phyloP scores from a whole-genome alignment of 1,140 invertebrate genomes.

The Xylocopa sonorina region DNA sequence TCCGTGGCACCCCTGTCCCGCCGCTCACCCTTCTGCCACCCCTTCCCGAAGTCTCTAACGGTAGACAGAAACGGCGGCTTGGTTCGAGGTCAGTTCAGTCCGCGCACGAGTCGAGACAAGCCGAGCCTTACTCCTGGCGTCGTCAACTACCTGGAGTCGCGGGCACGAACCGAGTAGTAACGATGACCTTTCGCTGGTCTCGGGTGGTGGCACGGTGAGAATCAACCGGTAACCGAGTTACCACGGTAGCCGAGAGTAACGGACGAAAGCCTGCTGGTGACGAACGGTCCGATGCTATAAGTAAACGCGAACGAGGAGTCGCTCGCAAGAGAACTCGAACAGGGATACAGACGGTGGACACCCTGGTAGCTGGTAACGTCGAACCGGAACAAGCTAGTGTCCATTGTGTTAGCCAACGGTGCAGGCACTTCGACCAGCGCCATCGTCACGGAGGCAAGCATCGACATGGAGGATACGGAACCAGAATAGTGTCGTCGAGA shows the following conservation, averaged over 20 bases:
- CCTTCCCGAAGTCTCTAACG: slow-evolving; percentile 1
- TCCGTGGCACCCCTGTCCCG: neutral
- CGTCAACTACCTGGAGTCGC: slow-evolving; percentile 6
- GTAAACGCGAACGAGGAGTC: neutral
- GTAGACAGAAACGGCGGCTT: slow-evolving; percentile 42
- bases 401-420: slow-evolving; percentile 52
- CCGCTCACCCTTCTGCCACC: slow-evolving; percentile 7
- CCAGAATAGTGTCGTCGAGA: slow-evolving; percentile 61
- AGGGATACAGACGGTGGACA: neutral
- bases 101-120: slow-evolving; percentile 56
- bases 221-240: slow-evolving; percentile 48
- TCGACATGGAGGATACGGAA: slow-evolving; percentile 60
- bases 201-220: slow-evolving; percentile 45
- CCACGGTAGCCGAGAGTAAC: slow-evolving; percentile 13
- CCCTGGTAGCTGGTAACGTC: neutral
- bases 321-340: neutral
- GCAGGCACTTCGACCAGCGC: slow-evolving; percentile 39
- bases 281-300: neutral
- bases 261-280: slow-evolving; percentile 5
- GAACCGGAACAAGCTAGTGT: slow-evolving; percentile 45
- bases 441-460: slow-evolving; percentile 47
- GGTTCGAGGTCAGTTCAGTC: slow-evolving; percentile 59
- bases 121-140: slow-evolving; percentile 12
- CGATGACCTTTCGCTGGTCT: slow-evolving; percentile 50
- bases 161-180: slow-evolving; percentile 36